phyloP scores from a whole-genome alignment of 2,797 vertebrate species.

The Columba guinea region DNA sequence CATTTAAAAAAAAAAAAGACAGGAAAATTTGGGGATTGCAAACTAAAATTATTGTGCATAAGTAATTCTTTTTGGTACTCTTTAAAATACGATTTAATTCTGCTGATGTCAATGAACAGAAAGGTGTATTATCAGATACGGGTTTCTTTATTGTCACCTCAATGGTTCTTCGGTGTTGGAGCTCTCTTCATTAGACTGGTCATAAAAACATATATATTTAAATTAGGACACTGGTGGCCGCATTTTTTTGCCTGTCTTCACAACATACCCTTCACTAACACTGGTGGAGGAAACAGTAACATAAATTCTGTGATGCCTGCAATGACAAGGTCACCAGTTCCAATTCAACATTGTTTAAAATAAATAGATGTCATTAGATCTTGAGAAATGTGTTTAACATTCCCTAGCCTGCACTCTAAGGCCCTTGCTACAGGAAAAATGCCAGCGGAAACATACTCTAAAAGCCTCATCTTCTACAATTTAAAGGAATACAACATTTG shows the following conservation, averaged over 20 bases:
- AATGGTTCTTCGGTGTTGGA: not conserved
- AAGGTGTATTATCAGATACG: not conserved
- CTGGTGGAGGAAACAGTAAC: not conserved
- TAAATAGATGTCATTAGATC: constrained; percentile 15
- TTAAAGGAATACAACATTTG: constrained; percentile 53
- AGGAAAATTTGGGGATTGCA: constrained; percentile 32
- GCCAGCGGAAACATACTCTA: constrained; percentile 20
- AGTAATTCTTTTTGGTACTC: not conserved
- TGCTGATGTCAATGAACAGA: not conserved
- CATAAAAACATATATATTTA: not conserved
- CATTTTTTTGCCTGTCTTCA: not conserved
- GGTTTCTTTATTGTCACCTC: not conserved
- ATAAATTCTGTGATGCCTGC: not conserved
- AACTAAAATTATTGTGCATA: constrained; percentile 54
- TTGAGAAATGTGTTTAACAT: constrained; percentile 45
- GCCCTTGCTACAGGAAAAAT: constrained; percentile 28
- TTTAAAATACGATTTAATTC: not conserved
- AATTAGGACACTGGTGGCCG: not conserved
- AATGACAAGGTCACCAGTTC: constrained; percentile 31
- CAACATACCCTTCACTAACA: not conserved
- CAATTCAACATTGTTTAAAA: not conserved
- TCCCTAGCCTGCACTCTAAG: constrained; percentile 1
- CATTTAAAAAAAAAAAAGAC: constrained; percentile 40
- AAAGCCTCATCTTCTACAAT: constrained; percentile 56
- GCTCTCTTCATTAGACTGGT: not conserved